Evolutionary conservation across 2,797 vertebrate species (phyloP).

Genomic region (Melanogrammus aeglefinus): DNA sequence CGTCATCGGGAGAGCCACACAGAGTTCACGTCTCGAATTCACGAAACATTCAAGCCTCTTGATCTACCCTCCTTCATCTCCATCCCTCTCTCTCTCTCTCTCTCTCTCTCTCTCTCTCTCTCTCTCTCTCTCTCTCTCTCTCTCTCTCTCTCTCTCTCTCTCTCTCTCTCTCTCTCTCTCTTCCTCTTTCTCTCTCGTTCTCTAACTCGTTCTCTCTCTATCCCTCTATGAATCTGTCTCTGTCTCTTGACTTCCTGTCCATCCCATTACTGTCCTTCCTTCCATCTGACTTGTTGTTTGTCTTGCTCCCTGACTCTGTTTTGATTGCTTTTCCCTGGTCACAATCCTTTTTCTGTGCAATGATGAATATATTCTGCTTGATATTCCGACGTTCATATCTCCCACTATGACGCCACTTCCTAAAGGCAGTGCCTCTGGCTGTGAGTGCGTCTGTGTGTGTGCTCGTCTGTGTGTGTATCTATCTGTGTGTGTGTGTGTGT

Average conservation of each 20-base stretch:
- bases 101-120: constrained; percentile 1
- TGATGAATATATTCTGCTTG: constrained; percentile 3
- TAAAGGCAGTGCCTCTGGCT: constrained; percentile 10
- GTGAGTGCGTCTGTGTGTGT: constrained; percentile 19
- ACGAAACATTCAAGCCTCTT: not conserved
- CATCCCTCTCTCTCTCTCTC: not conserved
- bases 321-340: constrained; percentile 1
- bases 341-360: not conserved
- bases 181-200: not conserved
- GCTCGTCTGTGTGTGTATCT: constrained; percentile 20
- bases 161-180: constrained; percentile 3
- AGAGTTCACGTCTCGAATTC: not conserved
- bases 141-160: not conserved
- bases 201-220: not conserved
- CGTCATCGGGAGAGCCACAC: not conserved
- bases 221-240: no score
- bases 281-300: not conserved
- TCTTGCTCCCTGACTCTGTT: not conserved
- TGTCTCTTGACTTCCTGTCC: no score
- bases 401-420: constrained; percentile 10
- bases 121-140: not conserved
- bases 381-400: not conserved
- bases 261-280: not conserved
- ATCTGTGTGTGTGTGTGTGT: constrained; percentile 10
- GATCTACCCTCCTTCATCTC: constrained; percentile 4